phyloP scores from a whole-genome alignment of 2,888 invertebrate species.

The Lasioglossum vierecki region DNA sequence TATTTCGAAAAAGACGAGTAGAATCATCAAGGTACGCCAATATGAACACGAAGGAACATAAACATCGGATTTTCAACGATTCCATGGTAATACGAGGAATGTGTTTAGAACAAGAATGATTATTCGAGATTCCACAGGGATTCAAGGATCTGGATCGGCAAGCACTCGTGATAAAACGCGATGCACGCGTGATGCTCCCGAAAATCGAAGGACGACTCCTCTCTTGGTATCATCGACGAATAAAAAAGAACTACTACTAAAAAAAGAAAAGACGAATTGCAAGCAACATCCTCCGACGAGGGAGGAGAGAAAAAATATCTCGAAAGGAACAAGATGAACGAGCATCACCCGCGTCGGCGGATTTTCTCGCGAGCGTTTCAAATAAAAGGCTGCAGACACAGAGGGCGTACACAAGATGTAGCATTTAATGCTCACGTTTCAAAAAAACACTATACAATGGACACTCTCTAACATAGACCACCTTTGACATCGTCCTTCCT shows the following conservation, averaged over 20 bases:
- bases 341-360: conserved; percentile 60
- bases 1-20: neutral
- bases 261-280: too few species aligned
- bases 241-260: neutral
- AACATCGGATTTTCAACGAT: neutral
- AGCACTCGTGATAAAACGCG: conserved; percentile 58
- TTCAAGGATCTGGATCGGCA: conserved; percentile 35
- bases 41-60: neutral
- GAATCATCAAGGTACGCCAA: neutral
- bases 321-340: neutral
- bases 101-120: neutral
- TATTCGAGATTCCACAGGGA: conserved; percentile 23
- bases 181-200: conserved; percentile 60
- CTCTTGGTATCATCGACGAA: neutral
- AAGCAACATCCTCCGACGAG: neutral
- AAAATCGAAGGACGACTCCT: conserved; percentile 50
- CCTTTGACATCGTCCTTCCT: conserved; percentile 79
- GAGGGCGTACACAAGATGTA: conserved; percentile 82
- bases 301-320: neutral
- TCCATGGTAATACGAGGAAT: neutral
- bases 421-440: conserved; percentile 84
- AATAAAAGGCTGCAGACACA: conserved; percentile 73
- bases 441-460: conserved; percentile 84
- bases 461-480: conserved; percentile 84
- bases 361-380: conserved; percentile 54